phyloP scores from a whole-genome alignment of 2,113 vertebrate genomes.

The Piaya cayana region DNA sequence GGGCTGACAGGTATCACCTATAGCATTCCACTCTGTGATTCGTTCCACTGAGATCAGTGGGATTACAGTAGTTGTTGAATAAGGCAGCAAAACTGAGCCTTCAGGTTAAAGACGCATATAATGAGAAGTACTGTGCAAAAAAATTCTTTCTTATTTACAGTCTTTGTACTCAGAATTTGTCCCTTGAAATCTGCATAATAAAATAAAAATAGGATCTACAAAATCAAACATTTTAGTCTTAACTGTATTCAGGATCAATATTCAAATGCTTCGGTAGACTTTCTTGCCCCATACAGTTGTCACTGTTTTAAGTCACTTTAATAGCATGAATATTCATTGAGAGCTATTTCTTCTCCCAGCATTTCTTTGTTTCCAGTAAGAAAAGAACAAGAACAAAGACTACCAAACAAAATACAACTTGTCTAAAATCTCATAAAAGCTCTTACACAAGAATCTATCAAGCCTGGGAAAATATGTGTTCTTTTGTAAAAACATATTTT shows the following conservation, averaged over 20 bases:
- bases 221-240: neutral
- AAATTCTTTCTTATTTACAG: neutral
- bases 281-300: neutral
- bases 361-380: constrained; percentile 60
- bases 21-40: neutral
- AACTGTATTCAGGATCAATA: neutral
- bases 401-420: constrained; percentile 69
- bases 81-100: neutral
- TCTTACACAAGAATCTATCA: constrained; percentile 69
- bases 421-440: constrained; percentile 67
- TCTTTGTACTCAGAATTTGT: neutral
- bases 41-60: neutral
- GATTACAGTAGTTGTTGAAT: neutral
- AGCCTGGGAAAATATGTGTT: constrained; percentile 74
- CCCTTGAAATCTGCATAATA: neutral
- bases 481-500: constrained; percentile 71
- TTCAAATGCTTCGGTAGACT: neutral
- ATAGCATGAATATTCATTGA: constrained; percentile 32
- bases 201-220: neutral
- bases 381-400: constrained; percentile 63
- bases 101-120: neutral
- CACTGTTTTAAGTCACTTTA: constrained; percentile 6
- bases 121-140: neutral
- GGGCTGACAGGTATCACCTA: neutral
- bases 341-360: neutral